phyloP scores from a whole-genome alignment of 1,140 invertebrate species.

The Stenopsyche tienmushanensis region DNA sequence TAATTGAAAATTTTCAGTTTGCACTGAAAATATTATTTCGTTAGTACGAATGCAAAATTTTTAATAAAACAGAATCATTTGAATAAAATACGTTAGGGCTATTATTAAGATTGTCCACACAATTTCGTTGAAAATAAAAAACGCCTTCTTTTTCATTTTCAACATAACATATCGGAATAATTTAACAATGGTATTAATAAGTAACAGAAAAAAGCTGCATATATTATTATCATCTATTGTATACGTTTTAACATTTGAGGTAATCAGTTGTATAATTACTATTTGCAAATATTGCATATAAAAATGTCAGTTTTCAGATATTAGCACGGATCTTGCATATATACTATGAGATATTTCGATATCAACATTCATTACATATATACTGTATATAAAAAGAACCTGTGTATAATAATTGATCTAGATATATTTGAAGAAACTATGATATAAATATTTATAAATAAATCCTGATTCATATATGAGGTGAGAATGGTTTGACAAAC shows the following conservation, averaged over 20 bases:
- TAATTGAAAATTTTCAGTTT: too few relatives aligned
- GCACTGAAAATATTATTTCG: too few relatives aligned
- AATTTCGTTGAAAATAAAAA: too few relatives aligned
- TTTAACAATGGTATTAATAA: neutral
- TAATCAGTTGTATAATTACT: slow-evolving; percentile 21
- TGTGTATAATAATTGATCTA: slow-evolving; percentile 24
- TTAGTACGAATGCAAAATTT: too few relatives aligned
- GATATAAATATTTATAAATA: slow-evolving; percentile 27
- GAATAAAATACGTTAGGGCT: too few relatives aligned
- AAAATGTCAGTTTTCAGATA: slow-evolving; percentile 1
- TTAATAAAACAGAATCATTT: too few relatives aligned
- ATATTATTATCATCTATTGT: neutral
- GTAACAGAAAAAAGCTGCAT: neutral
- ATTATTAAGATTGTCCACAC: too few relatives aligned
- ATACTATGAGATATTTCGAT: too few relatives aligned
- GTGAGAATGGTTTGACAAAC: slow-evolving; percentile 36
- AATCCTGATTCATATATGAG: slow-evolving; percentile 34
- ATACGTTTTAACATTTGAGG: slow-evolving; percentile 8
- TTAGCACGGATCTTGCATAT: neutral
- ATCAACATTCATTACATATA: too few relatives aligned
- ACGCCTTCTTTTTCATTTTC: too few relatives aligned
- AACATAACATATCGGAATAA: neutral
- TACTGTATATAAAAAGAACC: slow-evolving; percentile 25
- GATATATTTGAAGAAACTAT: slow-evolving; percentile 27
- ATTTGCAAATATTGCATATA: neutral